Percentiles rank a stretch among this genome's conserved stretches.
Evolutionary conservation across 2,797 vertebrate genomes (phyloP).

Genomic region (Alcedo quadribrachys): DNA sequence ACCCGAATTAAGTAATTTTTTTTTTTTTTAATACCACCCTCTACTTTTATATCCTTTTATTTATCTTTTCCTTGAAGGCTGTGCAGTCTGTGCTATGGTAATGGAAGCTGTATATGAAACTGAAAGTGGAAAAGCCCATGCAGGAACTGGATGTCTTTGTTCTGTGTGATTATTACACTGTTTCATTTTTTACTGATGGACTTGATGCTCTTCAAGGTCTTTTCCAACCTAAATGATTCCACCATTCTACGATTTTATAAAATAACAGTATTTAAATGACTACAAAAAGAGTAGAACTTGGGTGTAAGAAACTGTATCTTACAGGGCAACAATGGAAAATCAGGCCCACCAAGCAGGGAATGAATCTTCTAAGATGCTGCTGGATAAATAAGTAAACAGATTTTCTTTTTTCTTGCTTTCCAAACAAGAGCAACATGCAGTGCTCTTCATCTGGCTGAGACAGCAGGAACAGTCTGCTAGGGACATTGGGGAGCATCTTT

Average conservation of each 20-base stretch:
- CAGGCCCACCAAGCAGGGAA: not conserved
- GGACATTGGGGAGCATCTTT: conserved; percentile 65
- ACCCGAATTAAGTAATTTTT: not conserved
- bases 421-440: conserved; percentile 17
- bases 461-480: conserved; percentile 38
- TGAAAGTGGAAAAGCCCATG: not conserved
- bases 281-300: not conserved
- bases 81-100: not conserved
- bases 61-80: not conserved
- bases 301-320: not conserved
- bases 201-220: not conserved
- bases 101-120: not conserved
- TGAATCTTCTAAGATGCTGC: conserved; percentile 22
- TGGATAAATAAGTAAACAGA: conserved; percentile 64
- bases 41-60: not conserved
- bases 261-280: not conserved
- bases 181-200: not conserved
- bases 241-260: not conserved
- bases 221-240: not conserved
- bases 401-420: conserved; percentile 33
- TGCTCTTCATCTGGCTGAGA: conserved; percentile 47
- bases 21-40: not conserved
- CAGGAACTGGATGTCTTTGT: not conserved
- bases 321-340: not conserved
- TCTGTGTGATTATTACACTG: not conserved